Percentiles rank a stretch among this genome's conserved stretches.
These are phyloP conservation scores for Apamea crenata DNA, from an alignment of 2,888 invertebrate genomes.

Conservation along the genomic window DNA sequence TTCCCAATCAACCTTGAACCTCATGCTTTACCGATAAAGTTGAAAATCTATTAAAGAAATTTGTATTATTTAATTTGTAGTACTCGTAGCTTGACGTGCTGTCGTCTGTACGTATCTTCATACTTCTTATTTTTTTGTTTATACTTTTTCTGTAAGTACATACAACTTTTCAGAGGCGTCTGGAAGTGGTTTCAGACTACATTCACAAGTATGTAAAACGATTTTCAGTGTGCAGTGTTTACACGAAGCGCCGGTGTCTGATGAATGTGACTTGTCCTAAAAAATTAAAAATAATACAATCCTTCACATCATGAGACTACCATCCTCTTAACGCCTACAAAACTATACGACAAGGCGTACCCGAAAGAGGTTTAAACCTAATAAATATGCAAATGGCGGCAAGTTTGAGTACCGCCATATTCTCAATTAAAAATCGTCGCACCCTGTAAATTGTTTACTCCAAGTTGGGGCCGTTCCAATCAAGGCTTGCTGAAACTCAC, in stretches of 20 bases:
- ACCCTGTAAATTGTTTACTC: constrained; percentile 41
- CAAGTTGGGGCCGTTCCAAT: constrained; percentile 36
- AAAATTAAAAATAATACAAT: background rate
- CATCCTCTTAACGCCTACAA: background rate
- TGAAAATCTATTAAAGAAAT: too few species aligned
- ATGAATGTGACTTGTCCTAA: constrained; percentile 4
- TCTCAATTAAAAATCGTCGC: constrained; percentile 59
- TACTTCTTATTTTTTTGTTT: too few species aligned
- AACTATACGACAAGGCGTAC: constrained; percentile 1
- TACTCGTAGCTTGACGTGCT: too few species aligned
- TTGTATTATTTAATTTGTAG: too few species aligned
- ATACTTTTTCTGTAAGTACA: too few species aligned
- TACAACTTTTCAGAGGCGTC: background rate
- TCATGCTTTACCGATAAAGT: too few species aligned
- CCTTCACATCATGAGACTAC: background rate
- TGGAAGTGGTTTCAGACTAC: background rate
- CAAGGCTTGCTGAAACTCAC: constrained; percentile 11
- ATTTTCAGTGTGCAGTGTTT: background rate
- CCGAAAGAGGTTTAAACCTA: constrained; percentile 26
- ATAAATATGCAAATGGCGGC: constrained; percentile 61
- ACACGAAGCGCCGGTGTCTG: constrained; percentile 4
- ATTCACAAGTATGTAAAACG: background rate
- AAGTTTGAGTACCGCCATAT: constrained; percentile 45
- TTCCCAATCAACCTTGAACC: too few species aligned
- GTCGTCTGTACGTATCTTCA: too few species aligned